Percentiles rank a stretch among this genome's conserved stretches.
phyloP scores from a whole-genome alignment of 2,888 invertebrate genomes.

The Trissolcus brochymenae region DNA sequence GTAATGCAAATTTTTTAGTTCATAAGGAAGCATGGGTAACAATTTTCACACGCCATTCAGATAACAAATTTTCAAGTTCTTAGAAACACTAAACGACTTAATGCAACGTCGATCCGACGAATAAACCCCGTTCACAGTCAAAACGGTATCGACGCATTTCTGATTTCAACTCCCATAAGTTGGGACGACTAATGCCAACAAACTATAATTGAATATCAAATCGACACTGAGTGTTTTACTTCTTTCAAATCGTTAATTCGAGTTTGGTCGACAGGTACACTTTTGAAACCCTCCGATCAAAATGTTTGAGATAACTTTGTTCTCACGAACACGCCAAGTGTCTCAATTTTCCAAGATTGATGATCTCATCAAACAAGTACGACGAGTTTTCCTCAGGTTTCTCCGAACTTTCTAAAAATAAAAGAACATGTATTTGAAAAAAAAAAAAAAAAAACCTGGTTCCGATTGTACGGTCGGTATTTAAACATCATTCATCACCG shows the following conservation, averaged over 20 bases:
- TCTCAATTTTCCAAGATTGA: conserved; percentile 57
- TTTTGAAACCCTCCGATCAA: conserved; percentile 1
- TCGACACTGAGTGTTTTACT: too few species aligned
- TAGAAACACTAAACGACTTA: conserved; percentile 27
- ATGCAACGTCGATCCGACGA: conserved; percentile 23
- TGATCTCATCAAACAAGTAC: conserved; percentile 53
- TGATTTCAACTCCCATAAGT: neutral
- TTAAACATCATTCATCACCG: conserved; percentile 52
- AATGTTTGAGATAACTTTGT: conserved; percentile 25
- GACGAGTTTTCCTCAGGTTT: conserved; percentile 57
- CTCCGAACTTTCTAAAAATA: conserved; percentile 57
- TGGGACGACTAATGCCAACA: too few species aligned
- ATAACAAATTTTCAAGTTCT: conserved; percentile 21
- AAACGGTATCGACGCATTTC: neutral
- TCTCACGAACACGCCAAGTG: conserved; percentile 37
- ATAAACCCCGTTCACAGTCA: neutral
- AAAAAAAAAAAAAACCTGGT: conserved; percentile 30
- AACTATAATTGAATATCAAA: too few species aligned
- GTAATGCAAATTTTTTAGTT: conserved; percentile 6
- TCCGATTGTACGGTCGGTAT: conserved; percentile 37
- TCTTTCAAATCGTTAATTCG: neutral
- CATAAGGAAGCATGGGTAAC: neutral
- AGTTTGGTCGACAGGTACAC: neutral
- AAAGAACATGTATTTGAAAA: conserved; percentile 19
- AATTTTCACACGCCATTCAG: conserved; percentile 36